Evolutionary conservation across 2,797 vertebrate species (phyloP).

Genomic region (Mormyrops attenuatus): DNA sequence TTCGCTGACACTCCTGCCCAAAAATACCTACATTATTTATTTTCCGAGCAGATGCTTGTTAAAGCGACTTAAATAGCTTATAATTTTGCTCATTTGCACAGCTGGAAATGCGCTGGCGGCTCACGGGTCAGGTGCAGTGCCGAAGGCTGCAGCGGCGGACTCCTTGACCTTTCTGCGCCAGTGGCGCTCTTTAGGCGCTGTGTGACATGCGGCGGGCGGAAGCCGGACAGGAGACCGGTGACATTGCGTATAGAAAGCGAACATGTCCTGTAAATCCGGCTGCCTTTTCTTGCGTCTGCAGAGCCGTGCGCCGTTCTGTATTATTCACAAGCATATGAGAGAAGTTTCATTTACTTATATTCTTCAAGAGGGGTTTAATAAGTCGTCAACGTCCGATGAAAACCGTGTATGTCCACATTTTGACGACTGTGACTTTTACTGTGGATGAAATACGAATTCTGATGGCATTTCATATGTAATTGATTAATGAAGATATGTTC

Average conservation of each 20-base stretch:
- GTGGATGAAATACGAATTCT: not conserved
- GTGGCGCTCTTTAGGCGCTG: not conserved
- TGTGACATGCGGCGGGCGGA: not conserved
- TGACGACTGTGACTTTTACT: not conserved
- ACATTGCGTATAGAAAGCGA: not conserved
- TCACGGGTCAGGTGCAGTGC: too few relatives aligned
- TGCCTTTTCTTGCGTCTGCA: not conserved
- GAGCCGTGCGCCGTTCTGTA: not conserved
- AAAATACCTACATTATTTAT: constrained; percentile 4
- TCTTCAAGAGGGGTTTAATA: not conserved
- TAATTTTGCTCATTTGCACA: not conserved
- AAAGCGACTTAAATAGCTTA: constrained; percentile 13
- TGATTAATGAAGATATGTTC: not conserved
- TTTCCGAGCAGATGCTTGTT: constrained; percentile 4
- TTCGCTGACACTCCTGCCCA: not conserved
- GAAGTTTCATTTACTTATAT: not conserved
- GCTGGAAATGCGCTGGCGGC: not conserved
- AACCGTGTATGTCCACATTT: not conserved
- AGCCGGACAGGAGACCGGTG: not conserved
- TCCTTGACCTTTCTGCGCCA: not conserved
- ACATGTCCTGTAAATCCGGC: not conserved
- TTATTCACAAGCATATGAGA: not conserved
- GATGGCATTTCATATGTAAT: not conserved
- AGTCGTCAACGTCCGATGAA: not conserved
- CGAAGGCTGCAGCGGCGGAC: too few relatives aligned